These are phyloP conservation scores for Daktulosphaira vitifoliae DNA, from an alignment of 1,140 invertebrate species.

Conservation along the genomic window DNA sequence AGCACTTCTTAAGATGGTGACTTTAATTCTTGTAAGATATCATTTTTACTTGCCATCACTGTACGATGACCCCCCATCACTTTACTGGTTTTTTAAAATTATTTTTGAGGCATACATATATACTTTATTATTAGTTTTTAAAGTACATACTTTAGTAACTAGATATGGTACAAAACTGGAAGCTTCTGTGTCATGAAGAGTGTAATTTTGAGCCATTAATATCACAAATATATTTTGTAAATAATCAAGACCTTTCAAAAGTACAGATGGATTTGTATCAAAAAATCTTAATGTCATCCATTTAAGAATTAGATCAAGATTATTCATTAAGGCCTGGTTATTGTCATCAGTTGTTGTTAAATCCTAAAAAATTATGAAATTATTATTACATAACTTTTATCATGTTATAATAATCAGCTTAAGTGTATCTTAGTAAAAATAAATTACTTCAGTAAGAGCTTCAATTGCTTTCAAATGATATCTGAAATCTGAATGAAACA, in stretches of 20 bases:
- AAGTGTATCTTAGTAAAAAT: slow-evolving; percentile 2
- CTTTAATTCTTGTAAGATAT: too few species aligned
- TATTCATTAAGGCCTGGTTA: slow-evolving; percentile 69
- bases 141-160: slow-evolving; percentile 69
- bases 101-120: too few species aligned
- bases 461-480: slow-evolving; percentile 94
- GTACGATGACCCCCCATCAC: too few species aligned
- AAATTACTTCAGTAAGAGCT: slow-evolving; percentile 60
- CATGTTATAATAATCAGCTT: background rate
- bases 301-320: slow-evolving; percentile 90
- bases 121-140: too few species aligned
- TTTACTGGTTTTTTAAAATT: too few species aligned
- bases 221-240: slow-evolving; percentile 70
- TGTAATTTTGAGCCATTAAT: slow-evolving; percentile 71
- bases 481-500: slow-evolving; percentile 94
- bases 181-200: slow-evolving; percentile 82
- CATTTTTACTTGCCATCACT: too few species aligned
- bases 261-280: slow-evolving; percentile 95
- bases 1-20: too few species aligned
- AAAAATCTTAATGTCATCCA: slow-evolving; percentile 95
- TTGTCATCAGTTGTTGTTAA: slow-evolving; percentile 52
- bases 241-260: slow-evolving; percentile 90
- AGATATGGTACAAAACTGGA: slow-evolving; percentile 90
- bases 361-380: background rate
- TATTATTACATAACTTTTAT: background rate